These are phyloP conservation scores for Hyphantria cunea DNA, from an alignment of 1,140 invertebrate species.

Conservation along the genomic window DNA sequence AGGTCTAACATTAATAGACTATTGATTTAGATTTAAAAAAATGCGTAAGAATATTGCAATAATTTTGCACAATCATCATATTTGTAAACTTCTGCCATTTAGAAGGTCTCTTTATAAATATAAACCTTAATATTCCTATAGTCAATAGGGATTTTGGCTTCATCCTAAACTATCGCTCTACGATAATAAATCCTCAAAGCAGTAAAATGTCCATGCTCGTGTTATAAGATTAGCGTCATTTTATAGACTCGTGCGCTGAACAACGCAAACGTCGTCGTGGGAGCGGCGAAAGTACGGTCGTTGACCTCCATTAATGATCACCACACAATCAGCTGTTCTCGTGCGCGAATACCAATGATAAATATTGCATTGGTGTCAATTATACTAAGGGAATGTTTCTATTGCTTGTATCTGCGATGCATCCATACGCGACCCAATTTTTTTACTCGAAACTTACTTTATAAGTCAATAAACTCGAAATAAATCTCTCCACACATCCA, in stretches of 20 bases:
- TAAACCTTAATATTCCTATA: too few relatives aligned
- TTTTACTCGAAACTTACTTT: slow-evolving; percentile 24
- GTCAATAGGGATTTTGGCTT: too few relatives aligned
- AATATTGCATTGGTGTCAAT: slow-evolving; percentile 29
- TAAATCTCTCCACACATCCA: too few relatives aligned
- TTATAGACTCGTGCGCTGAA: slow-evolving; percentile 44
- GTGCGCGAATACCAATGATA: slow-evolving; percentile 36
- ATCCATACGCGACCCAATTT: too few relatives aligned
- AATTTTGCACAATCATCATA: background rate
- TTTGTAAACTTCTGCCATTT: too few relatives aligned
- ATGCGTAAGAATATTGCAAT: background rate
- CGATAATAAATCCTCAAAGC: background rate
- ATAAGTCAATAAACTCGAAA: background rate
- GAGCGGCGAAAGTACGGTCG: slow-evolving; percentile 75
- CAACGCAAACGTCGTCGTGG: slow-evolving; percentile 55
- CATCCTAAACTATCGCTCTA: too few relatives aligned
- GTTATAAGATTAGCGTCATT: slow-evolving; percentile 24
- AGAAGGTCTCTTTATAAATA: too few relatives aligned
- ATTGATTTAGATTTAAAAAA: too few relatives aligned
- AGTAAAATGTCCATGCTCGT: slow-evolving; percentile 7
- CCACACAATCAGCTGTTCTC: slow-evolving; percentile 71
- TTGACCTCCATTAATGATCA: slow-evolving; percentile 60
- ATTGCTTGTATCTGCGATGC: too few relatives aligned
- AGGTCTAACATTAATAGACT: too few relatives aligned
- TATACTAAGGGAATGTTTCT: slow-evolving; percentile 21